Conservation (phyloP, 2,797 vertebrate genomes). For the Syngnathus acus region DNA sequence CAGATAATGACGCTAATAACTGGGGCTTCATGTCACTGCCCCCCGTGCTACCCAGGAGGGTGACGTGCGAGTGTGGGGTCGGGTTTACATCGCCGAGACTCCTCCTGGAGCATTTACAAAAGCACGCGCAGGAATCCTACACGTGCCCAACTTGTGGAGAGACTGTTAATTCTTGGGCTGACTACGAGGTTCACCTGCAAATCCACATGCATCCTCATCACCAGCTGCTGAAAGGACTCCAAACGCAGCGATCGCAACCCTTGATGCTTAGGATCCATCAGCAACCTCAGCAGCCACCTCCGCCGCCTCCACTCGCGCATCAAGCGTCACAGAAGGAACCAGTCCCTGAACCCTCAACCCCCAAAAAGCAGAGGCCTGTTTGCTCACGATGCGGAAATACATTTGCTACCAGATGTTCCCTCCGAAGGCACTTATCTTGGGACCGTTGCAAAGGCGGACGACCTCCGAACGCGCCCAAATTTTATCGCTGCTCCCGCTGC, state of each 20-base stretch:
- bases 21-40: constrained; percentile 77
- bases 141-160: constrained; percentile 75
- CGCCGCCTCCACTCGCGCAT: constrained; percentile 13
- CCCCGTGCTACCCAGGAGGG: constrained; percentile 71
- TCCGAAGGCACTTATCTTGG: constrained; percentile 65
- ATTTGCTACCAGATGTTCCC: constrained; percentile 62
- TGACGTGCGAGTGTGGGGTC: constrained; percentile 73
- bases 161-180: constrained; percentile 70
- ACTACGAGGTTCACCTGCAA: constrained; percentile 72
- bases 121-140: constrained; percentile 72
- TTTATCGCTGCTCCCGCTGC: constrained; percentile 61
- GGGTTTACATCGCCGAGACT: constrained; percentile 71
- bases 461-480: constrained; percentile 35
- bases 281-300: constrained; percentile 24
- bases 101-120: constrained; percentile 73
- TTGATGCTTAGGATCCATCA: constrained; percentile 55
- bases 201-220: constrained; percentile 65
- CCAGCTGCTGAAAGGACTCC: constrained; percentile 46
- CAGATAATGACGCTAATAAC: constrained; percentile 43
- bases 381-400: constrained; percentile 64
- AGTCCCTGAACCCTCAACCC: constrained; percentile 10
- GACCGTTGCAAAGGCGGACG: constrained; percentile 63
- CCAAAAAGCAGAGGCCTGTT: constrained; percentile 44
- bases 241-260: constrained; percentile 47
- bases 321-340: constrained; percentile 31